A percentile compares a stretch with the other conserved stretches of the same genome.
These are phyloP conservation scores for Hirudo medicinalis DNA, from an alignment of 1,140 invertebrate genomes.

Conservation along the genomic window DNA sequence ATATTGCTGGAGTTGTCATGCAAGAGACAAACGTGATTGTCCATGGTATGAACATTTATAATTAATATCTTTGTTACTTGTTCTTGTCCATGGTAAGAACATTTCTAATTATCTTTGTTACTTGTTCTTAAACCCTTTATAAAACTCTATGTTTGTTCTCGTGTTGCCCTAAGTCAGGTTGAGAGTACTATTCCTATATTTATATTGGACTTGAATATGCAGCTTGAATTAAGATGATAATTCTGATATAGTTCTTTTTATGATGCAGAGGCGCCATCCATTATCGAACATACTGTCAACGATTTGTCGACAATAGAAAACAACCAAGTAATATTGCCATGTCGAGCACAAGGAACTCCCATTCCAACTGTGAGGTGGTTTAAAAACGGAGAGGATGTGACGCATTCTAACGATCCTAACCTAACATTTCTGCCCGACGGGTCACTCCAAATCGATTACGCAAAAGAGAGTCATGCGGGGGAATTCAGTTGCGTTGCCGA, in stretches of 20 bases:
- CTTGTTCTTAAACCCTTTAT: too few relatives aligned
- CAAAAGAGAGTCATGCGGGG: constrained; percentile 35
- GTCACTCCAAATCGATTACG: constrained; percentile 22
- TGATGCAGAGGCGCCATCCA: constrained; percentile 16
- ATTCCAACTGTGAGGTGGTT: constrained; percentile 42
- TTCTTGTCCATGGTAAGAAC: constrained; percentile 20
- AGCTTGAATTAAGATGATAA: too few relatives aligned
- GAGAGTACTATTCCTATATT: too few relatives aligned
- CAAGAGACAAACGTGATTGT: constrained; percentile 22
- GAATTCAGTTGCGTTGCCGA: constrained; percentile 41
- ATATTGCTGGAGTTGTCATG: constrained; percentile 42
- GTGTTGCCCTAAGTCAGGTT: too few relatives aligned
- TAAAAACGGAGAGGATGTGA: constrained; percentile 32
- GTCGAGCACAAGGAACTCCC: constrained; percentile 42
- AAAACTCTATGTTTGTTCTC: too few relatives aligned
- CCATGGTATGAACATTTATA: constrained; percentile 20
- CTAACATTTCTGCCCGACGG: constrained; percentile 16
- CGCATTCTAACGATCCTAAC: constrained; percentile 19
- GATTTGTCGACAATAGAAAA: constrained; percentile 31
- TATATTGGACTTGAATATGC: too few relatives aligned
- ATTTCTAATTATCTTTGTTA: neutral
- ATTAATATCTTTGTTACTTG: too few relatives aligned
- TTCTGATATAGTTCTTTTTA: neutral
- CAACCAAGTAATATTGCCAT: constrained; percentile 34
- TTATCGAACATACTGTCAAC: constrained; percentile 11